A percentile compares a stretch with the other conserved stretches of the same genome.
Conservation (phyloP, 1,140 invertebrate species). For the Zaprionus capensis region DNA sequence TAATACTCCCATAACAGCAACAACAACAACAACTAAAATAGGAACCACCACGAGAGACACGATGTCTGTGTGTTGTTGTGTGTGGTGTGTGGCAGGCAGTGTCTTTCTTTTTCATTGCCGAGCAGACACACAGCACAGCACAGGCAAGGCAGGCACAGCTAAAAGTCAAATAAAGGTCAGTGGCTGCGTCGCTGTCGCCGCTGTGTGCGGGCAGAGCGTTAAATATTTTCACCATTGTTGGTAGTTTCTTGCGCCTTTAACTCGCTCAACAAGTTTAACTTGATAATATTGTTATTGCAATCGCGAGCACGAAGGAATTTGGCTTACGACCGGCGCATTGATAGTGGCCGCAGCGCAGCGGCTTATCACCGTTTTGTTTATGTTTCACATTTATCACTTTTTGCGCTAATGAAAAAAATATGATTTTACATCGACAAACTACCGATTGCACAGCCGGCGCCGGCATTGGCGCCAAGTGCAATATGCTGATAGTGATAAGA, state of each 20-base stretch:
- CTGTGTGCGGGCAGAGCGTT: constrained; percentile 57
- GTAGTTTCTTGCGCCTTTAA: constrained; percentile 69
- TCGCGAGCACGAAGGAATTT: constrained; percentile 42
- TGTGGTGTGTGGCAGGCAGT: constrained; percentile 69
- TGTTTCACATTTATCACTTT: constrained; percentile 73
- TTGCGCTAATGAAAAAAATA: constrained; percentile 52
- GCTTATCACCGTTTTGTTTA: constrained; percentile 77
- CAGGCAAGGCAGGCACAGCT: constrained; percentile 39
- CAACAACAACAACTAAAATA: constrained; percentile 21
- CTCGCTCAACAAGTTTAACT: constrained; percentile 74
- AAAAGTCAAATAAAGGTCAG: constrained; percentile 81
- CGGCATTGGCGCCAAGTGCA: constrained; percentile 57
- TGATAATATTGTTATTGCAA: constrained; percentile 63
- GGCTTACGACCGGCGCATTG: constrained; percentile 65
- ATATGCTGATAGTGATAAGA: constrained; percentile 60
- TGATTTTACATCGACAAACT: constrained; percentile 44
- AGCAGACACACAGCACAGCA: constrained; percentile 38
- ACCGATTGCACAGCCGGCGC: constrained; percentile 6
- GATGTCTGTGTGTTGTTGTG: constrained; percentile 35
- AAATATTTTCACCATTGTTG: constrained; percentile 74
- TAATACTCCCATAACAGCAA: constrained; percentile 39
- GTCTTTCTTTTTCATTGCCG: constrained; percentile 70
- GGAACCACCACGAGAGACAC: constrained; percentile 19
- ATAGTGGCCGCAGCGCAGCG: constrained; percentile 41
- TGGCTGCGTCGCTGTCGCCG: constrained; percentile 60